Evolutionary conservation across 1,140 invertebrate species (phyloP).

Genomic region (Trichonephila clavata): DNA sequence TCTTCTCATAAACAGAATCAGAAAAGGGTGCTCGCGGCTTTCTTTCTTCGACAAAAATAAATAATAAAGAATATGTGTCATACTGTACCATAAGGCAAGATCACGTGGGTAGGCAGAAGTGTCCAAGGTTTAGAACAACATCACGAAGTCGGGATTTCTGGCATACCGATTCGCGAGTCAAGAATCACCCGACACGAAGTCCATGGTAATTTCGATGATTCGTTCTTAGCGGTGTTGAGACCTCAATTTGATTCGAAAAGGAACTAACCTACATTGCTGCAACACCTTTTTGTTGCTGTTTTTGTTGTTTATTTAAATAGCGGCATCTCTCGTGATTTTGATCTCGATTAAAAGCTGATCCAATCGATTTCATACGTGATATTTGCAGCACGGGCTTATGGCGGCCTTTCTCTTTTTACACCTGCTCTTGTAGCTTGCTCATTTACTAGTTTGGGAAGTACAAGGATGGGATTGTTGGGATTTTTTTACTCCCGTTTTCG

Average conservation of each 20-base stretch:
- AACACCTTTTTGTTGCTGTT: neutral
- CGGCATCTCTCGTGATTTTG: conserved; percentile 17
- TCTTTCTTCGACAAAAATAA: neutral
- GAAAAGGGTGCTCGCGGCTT: neutral
- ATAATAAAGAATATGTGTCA: conserved; percentile 1
- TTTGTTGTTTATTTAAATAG: conserved; percentile 12
- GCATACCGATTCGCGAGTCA: neutral
- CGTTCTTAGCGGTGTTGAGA: neutral
- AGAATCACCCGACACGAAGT: neutral
- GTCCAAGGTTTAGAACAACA: neutral
- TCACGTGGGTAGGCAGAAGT: neutral
- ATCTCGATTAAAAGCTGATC: neutral
- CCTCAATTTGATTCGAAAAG: conserved; percentile 15
- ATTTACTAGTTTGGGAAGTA: too few relatives aligned
- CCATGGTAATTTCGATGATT: neutral
- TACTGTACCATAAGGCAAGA: neutral
- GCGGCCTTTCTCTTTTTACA: neutral
- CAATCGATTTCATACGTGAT: conserved; percentile 22
- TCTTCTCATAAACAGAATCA: neutral
- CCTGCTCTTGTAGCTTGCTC: neutral
- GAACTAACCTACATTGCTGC: neutral
- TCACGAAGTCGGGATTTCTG: neutral
- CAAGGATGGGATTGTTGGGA: too few relatives aligned
- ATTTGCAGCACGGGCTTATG: neutral
- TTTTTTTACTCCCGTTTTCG: too few relatives aligned